Base-by-base conservation (phyloP, 2,797 vertebrate species). In the Thamnophis elegans region DNA sequence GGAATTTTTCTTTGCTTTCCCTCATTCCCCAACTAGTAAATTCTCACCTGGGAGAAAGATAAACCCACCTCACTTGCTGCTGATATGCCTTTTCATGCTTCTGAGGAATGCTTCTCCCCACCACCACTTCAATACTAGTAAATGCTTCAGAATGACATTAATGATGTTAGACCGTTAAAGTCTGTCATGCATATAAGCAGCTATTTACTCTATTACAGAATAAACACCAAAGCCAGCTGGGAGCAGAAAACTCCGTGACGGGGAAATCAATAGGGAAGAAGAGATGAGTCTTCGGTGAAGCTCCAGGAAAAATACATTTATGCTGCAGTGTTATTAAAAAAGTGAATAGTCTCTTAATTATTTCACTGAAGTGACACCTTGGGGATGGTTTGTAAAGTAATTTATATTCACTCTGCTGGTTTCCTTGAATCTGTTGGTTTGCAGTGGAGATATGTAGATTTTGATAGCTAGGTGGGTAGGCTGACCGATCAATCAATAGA, bases 21-120 rank as follows among this genome's bases (percentile, higher is more conserved):
- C 26, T n/a, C 92, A 93, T 93, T 95, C 94, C 26, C 59, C 87
- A 92, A 95, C 73, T 94, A 94, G 78, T 94, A 95, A 93, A 91
- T 94, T 93, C n/a, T 89, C 82, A 53, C 85, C 58, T 91, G 0
- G 86, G 86, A 68, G 87, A 94, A 92, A 93, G 55, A 87, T 92
- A 87, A 36, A 93, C 90, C 10, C 65, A n/a, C 89, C 89, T 11
- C 11, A 78, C n/a, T 93, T 94, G 56, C 85, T 92, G 92, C 93
- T 93, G 85, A n/a, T 86, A 0, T 1, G 18, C 93, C 56, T 82
- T 65, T 92, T 54, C 89, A 5, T 93, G 51, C 82, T 95, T 95
- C 73, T 56, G 56, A 1, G 28, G 47, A 89, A 1, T 91, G 6
- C 18, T 56, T 47, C 92, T 93, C 92, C 94, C 9, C 1, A 1